Base-by-base conservation (phyloP, 2,888 invertebrate genomes). In the Archips xylosteana region DNA sequence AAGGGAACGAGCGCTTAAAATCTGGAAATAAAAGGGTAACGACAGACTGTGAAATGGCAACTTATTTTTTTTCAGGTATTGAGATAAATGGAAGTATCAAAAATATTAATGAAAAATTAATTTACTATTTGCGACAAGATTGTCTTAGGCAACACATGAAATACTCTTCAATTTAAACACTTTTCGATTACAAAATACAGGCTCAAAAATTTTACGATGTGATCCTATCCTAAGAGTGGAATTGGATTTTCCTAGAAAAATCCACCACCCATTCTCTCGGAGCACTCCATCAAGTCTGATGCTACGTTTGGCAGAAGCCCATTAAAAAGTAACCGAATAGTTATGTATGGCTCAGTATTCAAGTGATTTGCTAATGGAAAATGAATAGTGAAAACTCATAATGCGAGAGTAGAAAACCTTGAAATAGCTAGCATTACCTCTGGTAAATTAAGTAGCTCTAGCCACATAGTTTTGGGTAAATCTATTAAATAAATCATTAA, bases 401-500 rank as follows among this genome's bases (percentile, higher is more conserved):
- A 5, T 51, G 4, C 5, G 12, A 45, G 45, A 42, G 51, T 15
- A 51, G 51, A 51, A 51, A 51, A 2, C 54, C 32, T 10, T 32
- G 2, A 13, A 9, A 23, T 23, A 23, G 23, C 23, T 23, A n/a
- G n/a, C 12, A 32, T 23, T 32, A 23, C 32, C 57, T 57, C 10
- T 32, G 23, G 23, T 2, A 23, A 1, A 1, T 51, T 51, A 15
- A 6, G 6, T 12, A 51, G 6, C 51, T 51, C 15, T 64, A 49
- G 13, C n/a, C 2, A 32, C 32, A 45, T 42, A 65, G 51, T 36
- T 49, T 23, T 49, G 15, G 45, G 12, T 36, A 62, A 67, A 15
- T 69, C 39, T 66, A 61, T 61, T 15, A 42, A 65, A 32, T 12
- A 45, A 54, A 13, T 62, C 61, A 66, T 71, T 51, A 67, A 67